A percentile compares a stretch with the other conserved stretches of the same genome.
Conservation (phyloP, 2,797 vertebrate species). For the Heteromormyrus szaboi region DNA sequence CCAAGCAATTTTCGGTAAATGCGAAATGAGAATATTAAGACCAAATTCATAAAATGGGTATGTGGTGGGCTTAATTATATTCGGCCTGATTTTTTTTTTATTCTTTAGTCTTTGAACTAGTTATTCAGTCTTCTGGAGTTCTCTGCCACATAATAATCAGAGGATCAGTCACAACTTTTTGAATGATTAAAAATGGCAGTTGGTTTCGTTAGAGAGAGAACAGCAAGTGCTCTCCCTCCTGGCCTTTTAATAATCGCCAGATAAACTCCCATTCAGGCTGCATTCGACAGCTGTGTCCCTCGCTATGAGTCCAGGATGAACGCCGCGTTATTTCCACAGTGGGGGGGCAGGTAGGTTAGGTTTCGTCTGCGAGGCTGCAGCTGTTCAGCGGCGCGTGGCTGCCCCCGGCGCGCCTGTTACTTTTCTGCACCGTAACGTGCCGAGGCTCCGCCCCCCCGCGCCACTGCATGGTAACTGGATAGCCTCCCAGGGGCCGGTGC, state of each 20-base stretch:
- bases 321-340: background rate
- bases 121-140: background rate
- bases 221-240: background rate
- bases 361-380: background rate
- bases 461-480: constrained; percentile 5
- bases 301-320: background rate
- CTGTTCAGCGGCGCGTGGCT: background rate
- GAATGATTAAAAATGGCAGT: background rate
- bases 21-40: background rate
- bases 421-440: background rate
- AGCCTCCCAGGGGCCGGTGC: background rate
- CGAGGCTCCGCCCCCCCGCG: background rate
- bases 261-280: background rate
- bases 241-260: background rate
- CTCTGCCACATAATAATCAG: background rate
- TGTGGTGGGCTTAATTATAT: background rate
- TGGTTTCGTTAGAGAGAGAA: background rate
- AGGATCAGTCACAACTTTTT: background rate
- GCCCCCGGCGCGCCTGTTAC: background rate
- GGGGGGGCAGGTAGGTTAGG: background rate
- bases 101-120: background rate
- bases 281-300: background rate
- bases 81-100: background rate
- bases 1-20: background rate
- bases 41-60: background rate